Evolutionary conservation across 1,140 invertebrate species (phyloP).

Genomic region (Hylyphantes graminicola): DNA sequence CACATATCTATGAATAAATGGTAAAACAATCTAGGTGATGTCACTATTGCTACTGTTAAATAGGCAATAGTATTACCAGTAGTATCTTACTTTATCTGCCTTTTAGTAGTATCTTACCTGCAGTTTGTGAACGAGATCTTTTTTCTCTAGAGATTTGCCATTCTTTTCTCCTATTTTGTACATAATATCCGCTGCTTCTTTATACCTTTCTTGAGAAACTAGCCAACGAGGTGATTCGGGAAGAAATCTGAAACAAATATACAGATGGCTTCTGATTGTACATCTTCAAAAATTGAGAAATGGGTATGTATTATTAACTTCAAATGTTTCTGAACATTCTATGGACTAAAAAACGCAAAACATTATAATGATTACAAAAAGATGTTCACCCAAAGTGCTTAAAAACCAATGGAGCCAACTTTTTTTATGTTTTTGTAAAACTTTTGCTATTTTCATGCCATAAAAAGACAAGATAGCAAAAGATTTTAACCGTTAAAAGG

Average conservation of each 20-base stretch:
- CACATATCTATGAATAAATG: too few species aligned
- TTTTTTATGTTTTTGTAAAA: background rate
- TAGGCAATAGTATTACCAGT: too few species aligned
- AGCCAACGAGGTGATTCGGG: slow-evolving; percentile 72
- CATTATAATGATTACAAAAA: background rate
- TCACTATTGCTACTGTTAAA: too few species aligned
- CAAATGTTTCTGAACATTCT: background rate
- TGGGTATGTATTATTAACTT: background rate
- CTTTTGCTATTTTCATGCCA: background rate
- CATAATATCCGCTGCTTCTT: slow-evolving; percentile 66
- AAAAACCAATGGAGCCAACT: background rate
- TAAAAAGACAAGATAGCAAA: too few species aligned
- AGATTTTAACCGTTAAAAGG: too few species aligned
- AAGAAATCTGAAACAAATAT: slow-evolving; percentile 64
- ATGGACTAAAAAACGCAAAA: too few species aligned
- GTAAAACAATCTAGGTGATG: too few species aligned
- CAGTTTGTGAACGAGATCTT: slow-evolving; percentile 31
- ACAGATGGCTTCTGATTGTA: background rate
- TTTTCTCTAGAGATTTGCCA: slow-evolving; percentile 49
- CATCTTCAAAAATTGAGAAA: background rate
- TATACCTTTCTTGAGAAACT: slow-evolving; percentile 67
- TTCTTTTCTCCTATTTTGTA: slow-evolving; percentile 66
- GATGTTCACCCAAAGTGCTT: background rate
- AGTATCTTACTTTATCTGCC: too few species aligned
- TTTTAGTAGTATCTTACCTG: too few species aligned